Percentiles rank a stretch among this genome's conserved stretches.
Evolutionary conservation across 2,797 vertebrate species (phyloP).

Genomic region (Sciurus carolinensis): DNA sequence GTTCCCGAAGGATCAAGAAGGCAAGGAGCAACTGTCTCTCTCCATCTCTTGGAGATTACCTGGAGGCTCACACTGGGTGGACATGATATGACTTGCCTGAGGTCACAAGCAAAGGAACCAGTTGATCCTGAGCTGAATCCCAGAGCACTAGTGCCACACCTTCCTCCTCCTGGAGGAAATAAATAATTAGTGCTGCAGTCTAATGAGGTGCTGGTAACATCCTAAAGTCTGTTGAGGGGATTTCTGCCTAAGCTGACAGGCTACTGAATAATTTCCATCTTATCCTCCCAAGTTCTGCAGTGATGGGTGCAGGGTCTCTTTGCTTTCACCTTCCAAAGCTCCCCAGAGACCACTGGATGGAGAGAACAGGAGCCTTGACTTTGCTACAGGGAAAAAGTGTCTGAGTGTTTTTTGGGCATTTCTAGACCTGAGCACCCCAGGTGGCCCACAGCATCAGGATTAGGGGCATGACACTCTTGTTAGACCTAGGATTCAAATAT

Average conservation of each 20-base stretch:
- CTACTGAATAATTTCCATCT: not conserved
- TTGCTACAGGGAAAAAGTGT: not conserved
- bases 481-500: not conserved
- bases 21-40: accelerated
- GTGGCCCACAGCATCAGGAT: not conserved
- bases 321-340: not conserved
- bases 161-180: constrained; percentile 32
- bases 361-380: not conserved
- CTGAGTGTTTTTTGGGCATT: not conserved
- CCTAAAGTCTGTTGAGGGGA: not conserved
- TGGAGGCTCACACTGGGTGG: not conserved
- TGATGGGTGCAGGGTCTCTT: not conserved
- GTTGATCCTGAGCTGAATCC: not conserved
- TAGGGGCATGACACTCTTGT: not conserved
- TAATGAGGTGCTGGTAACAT: not conserved
- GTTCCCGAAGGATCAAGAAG: not conserved
- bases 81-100: not conserved
- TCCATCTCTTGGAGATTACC: not conserved
- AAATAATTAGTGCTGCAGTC: constrained; percentile 20
- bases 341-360: not conserved
- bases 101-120: constrained; percentile 15
- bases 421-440: not conserved
- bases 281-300: not conserved
- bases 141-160: not conserved
- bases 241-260: not conserved